Conservation (phyloP, 2,888 invertebrate genomes). For the Candidula unifasciata region DNA sequence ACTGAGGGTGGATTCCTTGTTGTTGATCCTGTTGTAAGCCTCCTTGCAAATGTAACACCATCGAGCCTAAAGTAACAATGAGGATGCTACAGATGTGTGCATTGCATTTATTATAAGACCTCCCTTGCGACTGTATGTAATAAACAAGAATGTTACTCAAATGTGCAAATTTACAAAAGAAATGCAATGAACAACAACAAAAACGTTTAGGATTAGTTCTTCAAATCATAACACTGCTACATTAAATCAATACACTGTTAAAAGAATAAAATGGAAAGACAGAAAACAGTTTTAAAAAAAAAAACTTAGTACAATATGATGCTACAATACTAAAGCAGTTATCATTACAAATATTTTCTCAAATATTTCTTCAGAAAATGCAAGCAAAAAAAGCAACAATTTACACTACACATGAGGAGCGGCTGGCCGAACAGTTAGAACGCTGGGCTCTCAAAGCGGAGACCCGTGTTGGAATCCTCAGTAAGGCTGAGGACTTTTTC, state of each 20-base stretch:
- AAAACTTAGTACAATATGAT: background rate
- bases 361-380: too few species aligned
- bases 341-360: too few species aligned
- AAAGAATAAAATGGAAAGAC: background rate
- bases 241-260: background rate
- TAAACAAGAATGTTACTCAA: background rate
- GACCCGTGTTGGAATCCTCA: too few species aligned
- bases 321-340: background rate
- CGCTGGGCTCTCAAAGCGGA: too few species aligned
- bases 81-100: background rate
- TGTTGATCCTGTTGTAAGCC: background rate
- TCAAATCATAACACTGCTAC: background rate
- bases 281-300: background rate
- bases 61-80: slow-evolving; percentile 42
- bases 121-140: background rate
- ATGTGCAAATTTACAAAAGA: background rate
- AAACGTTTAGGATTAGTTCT: slow-evolving; percentile 4
- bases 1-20: slow-evolving; percentile 84
- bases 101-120: background rate
- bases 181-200: background rate
- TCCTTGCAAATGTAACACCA: slow-evolving; percentile 45
- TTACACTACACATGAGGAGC: too few species aligned
- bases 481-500: too few species aligned
- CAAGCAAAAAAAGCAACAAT: too few species aligned
- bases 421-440: too few species aligned